These are phyloP conservation scores for Tapera naevia DNA, from an alignment of 2,797 vertebrate species.

Conservation along the genomic window DNA sequence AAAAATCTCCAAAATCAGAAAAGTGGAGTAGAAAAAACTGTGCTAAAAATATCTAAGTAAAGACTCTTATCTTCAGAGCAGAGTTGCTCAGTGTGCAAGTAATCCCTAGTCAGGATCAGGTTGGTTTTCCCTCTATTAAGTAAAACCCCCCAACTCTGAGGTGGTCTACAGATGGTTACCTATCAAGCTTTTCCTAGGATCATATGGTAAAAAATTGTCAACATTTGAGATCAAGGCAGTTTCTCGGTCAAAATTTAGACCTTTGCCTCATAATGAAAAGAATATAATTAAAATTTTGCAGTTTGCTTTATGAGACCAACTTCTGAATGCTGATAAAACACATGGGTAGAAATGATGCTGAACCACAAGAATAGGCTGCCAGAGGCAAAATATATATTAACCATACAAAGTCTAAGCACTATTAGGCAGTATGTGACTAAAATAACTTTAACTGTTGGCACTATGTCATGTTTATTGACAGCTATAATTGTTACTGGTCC, in stretches of 20 bases:
- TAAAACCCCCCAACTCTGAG: neutral
- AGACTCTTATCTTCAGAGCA: neutral
- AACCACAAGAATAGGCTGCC: neutral
- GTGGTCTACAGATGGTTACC: conserved; percentile 23
- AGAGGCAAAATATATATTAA: conserved; percentile 7
- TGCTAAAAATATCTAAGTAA: neutral
- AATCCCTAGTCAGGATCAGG: neutral
- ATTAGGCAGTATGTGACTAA: neutral
- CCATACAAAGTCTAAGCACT: neutral
- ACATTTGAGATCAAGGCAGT: neutral
- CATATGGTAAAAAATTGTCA: conserved; percentile 34
- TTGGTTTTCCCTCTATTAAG: neutral
- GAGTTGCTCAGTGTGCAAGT: neutral
- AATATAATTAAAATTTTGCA: conserved; percentile 1
- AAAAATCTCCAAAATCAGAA: neutral
- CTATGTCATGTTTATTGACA: neutral
- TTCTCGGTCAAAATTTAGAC: conserved; percentile 14
- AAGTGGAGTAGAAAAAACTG: neutral
- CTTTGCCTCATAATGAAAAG: neutral
- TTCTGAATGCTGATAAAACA: conserved; percentile 34
- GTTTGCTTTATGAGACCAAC: neutral
- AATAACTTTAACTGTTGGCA: conserved; percentile 19
- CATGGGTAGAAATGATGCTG: neutral
- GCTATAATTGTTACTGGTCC: neutral
- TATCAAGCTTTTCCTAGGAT: neutral